These are phyloP conservation scores for Andrena bicolor DNA, from an alignment of 2,888 invertebrate species.

Conservation along the genomic window DNA sequence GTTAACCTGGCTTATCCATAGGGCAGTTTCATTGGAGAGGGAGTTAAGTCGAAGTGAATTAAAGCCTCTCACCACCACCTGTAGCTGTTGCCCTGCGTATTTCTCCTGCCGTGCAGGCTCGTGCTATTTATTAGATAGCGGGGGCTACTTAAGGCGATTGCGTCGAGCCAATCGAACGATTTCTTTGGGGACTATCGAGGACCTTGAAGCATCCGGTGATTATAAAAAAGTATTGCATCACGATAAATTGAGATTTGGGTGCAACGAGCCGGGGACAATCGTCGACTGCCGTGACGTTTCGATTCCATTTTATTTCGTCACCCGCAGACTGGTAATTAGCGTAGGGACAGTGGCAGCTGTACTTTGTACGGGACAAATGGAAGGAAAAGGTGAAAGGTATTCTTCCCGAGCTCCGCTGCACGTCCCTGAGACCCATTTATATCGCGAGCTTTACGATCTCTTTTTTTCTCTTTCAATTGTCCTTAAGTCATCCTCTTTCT, in stretches of 20 bases:
- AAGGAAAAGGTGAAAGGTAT: conserved; percentile 68
- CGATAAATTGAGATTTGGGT: too few relatives aligned
- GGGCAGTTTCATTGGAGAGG: conserved; percentile 34
- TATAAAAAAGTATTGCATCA: too few relatives aligned
- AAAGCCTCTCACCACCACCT: conserved; percentile 74
- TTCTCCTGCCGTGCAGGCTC: conserved; percentile 3
- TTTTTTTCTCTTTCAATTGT: conserved; percentile 58
- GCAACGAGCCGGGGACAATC: too few relatives aligned
- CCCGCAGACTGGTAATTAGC: conserved; percentile 45
- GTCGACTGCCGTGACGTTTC: too few relatives aligned
- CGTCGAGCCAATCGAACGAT: too few relatives aligned
- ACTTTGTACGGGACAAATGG: conserved; percentile 48
- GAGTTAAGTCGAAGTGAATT: conserved; percentile 71
- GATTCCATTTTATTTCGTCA: conserved; percentile 12
- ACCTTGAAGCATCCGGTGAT: too few relatives aligned
- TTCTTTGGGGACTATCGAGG: too few relatives aligned
- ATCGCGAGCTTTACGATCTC: conserved; percentile 72
- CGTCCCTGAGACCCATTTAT: conserved; percentile 76
- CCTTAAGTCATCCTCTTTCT: conserved; percentile 57
- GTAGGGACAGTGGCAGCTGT: conserved; percentile 36
- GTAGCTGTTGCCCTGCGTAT: conserved; percentile 65
- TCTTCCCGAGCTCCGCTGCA: conserved; percentile 59
- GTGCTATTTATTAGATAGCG: background rate
- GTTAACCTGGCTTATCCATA: conserved; percentile 71
- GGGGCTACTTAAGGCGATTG: conserved; percentile 8